These are phyloP conservation scores for Lepus timidus DNA, from an alignment of 2,113 vertebrate species.

Conservation along the genomic window DNA sequence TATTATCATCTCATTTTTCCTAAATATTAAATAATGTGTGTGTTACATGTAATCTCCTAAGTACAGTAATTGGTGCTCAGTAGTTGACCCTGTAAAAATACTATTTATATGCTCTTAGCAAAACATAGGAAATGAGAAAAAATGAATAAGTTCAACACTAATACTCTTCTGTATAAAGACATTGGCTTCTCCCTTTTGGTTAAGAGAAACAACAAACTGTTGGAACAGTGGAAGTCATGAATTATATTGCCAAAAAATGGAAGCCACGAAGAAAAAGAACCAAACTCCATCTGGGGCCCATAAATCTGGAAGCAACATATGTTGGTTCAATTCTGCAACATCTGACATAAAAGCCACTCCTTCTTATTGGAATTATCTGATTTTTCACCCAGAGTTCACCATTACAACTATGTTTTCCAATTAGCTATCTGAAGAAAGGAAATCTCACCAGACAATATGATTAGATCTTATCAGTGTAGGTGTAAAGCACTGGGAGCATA, in stretches of 20 bases:
- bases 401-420: constrained; percentile 3
- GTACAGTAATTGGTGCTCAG: neutral
- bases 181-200: neutral
- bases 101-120: neutral
- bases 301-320: neutral
- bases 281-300: neutral
- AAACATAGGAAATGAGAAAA: neutral
- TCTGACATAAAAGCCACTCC: constrained; percentile 38
- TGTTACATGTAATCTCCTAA: constrained; percentile 37
- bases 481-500: constrained; percentile 79
- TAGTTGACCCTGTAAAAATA: neutral
- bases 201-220: neutral
- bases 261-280: neutral
- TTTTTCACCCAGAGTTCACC: constrained; percentile 22
- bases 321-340: neutral
- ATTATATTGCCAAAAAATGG: neutral
- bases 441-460: constrained; percentile 82
- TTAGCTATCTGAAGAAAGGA: constrained; percentile 78
- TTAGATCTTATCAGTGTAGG: constrained; percentile 78
- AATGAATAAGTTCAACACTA: neutral
- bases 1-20: constrained; percentile 42
- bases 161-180: neutral
- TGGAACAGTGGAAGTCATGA: neutral
- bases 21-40: neutral
- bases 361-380: constrained; percentile 75